phyloP scores from a whole-genome alignment of 1,140 invertebrate genomes.

The Hycleus cichorii region DNA sequence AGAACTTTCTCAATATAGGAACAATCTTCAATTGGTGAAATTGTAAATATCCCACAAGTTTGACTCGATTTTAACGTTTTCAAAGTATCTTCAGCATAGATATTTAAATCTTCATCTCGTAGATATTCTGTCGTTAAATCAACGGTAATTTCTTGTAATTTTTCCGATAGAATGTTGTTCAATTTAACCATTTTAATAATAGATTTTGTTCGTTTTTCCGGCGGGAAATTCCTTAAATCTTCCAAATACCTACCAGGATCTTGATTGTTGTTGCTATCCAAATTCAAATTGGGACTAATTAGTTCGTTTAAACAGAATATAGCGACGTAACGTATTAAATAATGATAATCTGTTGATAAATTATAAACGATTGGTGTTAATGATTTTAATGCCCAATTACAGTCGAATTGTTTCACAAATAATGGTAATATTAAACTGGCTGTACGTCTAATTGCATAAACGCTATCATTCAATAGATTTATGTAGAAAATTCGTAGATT shows the following conservation, averaged over 20 bases:
- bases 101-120: slow-evolving; percentile 15
- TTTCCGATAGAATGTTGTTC: slow-evolving; percentile 15
- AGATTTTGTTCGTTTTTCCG: slow-evolving; percentile 6
- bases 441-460: slow-evolving; percentile 32
- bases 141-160: slow-evolving; percentile 19
- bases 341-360: slow-evolving; percentile 24
- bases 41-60: slow-evolving; percentile 12
- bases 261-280: not conserved
- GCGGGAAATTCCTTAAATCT: slow-evolving; percentile 14
- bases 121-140: slow-evolving; percentile 9
- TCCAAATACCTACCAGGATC: slow-evolving; percentile 12
- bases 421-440: slow-evolving; percentile 33
- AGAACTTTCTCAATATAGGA: slow-evolving; percentile 22
- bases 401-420: slow-evolving; percentile 32
- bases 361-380: slow-evolving; percentile 25
- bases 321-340: slow-evolving; percentile 29
- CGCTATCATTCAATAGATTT: slow-evolving; percentile 29
- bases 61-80: slow-evolving; percentile 17
- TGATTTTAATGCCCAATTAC: slow-evolving; percentile 27
- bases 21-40: not conserved
- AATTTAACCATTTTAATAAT: slow-evolving; percentile 20
- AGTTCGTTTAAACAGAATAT: slow-evolving; percentile 36
- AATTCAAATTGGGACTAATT: slow-evolving; percentile 25
- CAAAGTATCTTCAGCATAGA: slow-evolving; percentile 27
- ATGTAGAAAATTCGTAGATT: slow-evolving; percentile 31